Evolutionary conservation across 2,797 vertebrate genomes (phyloP).

Genomic region (Morus bassanus): DNA sequence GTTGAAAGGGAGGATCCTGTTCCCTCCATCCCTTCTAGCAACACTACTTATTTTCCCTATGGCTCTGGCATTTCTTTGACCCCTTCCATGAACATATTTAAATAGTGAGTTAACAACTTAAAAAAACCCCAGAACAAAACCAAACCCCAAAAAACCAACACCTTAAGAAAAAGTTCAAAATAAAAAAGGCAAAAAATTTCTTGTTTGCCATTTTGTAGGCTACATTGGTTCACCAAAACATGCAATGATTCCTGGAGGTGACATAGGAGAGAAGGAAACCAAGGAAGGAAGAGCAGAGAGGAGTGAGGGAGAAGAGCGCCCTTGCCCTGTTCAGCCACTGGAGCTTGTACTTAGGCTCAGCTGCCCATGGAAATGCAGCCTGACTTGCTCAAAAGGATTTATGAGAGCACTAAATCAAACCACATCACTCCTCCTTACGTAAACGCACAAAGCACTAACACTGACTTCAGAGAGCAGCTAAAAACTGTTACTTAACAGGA

Average conservation of each 20-base stretch:
- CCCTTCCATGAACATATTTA: background rate
- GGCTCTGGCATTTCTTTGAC: background rate
- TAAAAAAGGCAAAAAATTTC: background rate
- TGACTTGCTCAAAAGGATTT: background rate
- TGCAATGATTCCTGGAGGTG: background rate
- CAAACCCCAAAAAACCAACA: background rate
- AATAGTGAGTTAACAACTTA: background rate
- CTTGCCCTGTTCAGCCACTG: fast-evolving
- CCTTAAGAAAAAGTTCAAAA: background rate
- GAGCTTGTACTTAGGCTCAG: background rate
- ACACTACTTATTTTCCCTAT: background rate
- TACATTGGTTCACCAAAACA: background rate
- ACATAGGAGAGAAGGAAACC: background rate
- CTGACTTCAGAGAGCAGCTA: background rate
- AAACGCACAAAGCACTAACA: background rate
- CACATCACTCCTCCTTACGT: background rate
- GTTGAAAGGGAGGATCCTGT: background rate
- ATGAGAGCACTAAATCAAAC: background rate
- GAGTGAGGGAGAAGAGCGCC: background rate
- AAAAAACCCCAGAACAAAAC: background rate
- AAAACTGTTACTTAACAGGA: background rate
- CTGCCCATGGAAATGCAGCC: background rate
- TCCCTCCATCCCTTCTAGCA: background rate
- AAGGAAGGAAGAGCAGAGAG: background rate
- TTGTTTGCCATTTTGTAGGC: background rate